Conservation (phyloP, 2,113 vertebrate genomes). For the Pelecanus crispus region DNA sequence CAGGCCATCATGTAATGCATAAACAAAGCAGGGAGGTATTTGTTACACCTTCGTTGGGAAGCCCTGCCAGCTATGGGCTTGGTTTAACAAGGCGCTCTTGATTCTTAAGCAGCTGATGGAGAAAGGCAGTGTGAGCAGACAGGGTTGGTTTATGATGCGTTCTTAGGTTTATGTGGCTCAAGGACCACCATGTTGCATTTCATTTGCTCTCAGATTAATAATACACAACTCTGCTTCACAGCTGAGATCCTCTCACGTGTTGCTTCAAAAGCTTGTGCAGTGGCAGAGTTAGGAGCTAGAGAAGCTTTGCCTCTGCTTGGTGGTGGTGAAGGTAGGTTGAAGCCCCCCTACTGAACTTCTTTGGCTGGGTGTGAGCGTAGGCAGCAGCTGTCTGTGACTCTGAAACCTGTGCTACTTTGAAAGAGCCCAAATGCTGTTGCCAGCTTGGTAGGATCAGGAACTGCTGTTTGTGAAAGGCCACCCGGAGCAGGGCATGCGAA, state of each 20-base stretch:
- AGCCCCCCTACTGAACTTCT: background rate
- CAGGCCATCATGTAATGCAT: background rate
- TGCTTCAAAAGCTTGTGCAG: accelerated
- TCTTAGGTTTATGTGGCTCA: background rate
- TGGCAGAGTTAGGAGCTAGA: background rate
- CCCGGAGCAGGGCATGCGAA: background rate
- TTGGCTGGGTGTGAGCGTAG: background rate
- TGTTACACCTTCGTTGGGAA: background rate
- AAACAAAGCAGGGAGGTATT: constrained; percentile 50
- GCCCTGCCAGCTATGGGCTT: constrained; percentile 4
- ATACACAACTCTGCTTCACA: accelerated
- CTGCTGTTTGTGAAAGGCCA: background rate
- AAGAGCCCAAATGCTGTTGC: background rate
- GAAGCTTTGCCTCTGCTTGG: background rate
- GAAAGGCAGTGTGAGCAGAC: background rate
- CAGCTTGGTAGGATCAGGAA: background rate
- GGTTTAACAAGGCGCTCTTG: background rate
- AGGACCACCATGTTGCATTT: accelerated
- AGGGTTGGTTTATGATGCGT: accelerated
- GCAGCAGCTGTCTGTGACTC: background rate
- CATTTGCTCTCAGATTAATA: background rate
- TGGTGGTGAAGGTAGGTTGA: background rate
- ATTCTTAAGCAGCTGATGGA: background rate
- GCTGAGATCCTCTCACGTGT: background rate
- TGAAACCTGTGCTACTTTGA: accelerated